phyloP scores from a whole-genome alignment of 2,797 vertebrate species.

The Peromyscus eremicus region DNA sequence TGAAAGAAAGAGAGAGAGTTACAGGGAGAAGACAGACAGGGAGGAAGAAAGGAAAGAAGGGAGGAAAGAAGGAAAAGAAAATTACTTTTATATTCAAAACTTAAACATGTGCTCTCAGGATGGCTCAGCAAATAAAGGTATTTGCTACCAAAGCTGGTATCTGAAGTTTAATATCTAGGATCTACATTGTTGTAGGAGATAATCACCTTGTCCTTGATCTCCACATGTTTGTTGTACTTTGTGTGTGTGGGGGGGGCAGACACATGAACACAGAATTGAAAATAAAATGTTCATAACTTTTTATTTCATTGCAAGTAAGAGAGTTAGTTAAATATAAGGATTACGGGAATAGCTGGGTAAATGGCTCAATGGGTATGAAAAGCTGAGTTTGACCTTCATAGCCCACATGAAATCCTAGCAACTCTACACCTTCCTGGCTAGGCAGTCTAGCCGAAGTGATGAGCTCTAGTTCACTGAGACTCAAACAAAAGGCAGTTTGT shows the following conservation, averaged over 20 bases:
- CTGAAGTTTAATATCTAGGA: background rate
- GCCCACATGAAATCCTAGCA: background rate
- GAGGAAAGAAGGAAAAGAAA: background rate
- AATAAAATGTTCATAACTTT: constrained; percentile 25
- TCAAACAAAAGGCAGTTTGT: background rate
- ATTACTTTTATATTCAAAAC: background rate
- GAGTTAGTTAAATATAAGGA: background rate
- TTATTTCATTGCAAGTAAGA: background rate
- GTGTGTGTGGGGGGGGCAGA: background rate
- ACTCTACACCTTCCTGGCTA: background rate
- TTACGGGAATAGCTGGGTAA: background rate
- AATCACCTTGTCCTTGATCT: background rate
- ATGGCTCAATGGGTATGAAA: background rate
- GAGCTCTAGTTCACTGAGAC: background rate
- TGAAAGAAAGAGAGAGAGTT: background rate
- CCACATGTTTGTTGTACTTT: background rate
- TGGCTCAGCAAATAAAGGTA: background rate
- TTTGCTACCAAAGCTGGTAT: background rate
- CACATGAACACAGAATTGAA: background rate
- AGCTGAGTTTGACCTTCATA: background rate
- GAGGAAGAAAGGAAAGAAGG: too few relatives aligned
- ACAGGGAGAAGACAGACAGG: rapidly evolving
- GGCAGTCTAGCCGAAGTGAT: background rate
- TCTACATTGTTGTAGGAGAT: background rate
- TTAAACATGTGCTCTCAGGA: background rate